phyloP scores from a whole-genome alignment of 1,140 invertebrate genomes.

The Diabrotica undecimpunctata region DNA sequence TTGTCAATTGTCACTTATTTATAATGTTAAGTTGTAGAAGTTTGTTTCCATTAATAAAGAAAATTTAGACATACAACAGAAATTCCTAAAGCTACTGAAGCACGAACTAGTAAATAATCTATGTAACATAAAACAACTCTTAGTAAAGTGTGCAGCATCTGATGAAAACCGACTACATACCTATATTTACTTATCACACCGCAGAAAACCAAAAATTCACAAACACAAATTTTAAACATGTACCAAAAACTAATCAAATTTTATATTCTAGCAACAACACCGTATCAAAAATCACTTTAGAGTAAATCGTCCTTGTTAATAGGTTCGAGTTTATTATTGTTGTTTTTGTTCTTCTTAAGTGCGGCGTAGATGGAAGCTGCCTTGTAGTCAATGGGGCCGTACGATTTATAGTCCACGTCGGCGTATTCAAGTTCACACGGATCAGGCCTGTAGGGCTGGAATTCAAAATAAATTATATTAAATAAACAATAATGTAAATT shows the following conservation, averaged over 20 bases:
- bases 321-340: constrained; percentile 38
- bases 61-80: no score
- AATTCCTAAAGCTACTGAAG: no score
- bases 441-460: constrained; percentile 67
- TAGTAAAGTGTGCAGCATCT: no score
- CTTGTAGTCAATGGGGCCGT: constrained; percentile 89
- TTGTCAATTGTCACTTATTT: no score
- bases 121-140: no score
- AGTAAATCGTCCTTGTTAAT: constrained; percentile 36
- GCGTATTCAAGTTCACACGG: constrained; percentile 82
- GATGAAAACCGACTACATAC: no score
- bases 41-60: no score
- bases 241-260: background rate
- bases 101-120: no score
- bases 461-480: constrained; percentile 24
- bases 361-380: constrained; percentile 73
- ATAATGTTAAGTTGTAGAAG: no score
- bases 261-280: constrained; percentile 4
- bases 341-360: constrained; percentile 60
- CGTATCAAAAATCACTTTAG: constrained; percentile 26
- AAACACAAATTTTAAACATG: background rate
- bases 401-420: constrained; percentile 81
- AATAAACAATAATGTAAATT: background rate
- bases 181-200: background rate
- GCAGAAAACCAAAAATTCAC: background rate